Evolutionary conservation across 2,888 invertebrate species (phyloP).

Genomic region (Phalera bucephala): DNA sequence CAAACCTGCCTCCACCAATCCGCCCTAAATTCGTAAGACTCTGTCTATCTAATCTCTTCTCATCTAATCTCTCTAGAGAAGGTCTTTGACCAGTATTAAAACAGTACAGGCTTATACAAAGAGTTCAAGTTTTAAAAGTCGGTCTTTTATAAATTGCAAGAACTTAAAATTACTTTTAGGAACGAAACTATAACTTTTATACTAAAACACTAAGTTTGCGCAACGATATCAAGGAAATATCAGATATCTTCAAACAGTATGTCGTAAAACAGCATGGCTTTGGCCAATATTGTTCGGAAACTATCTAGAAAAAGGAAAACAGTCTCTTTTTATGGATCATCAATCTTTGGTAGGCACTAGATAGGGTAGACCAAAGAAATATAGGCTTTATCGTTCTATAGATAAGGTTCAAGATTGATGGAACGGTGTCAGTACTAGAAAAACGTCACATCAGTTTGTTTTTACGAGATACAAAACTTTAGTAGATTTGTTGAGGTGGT

Average conservation of each 20-base stretch:
- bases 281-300: slow-evolving; percentile 28
- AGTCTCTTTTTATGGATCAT: slow-evolving; percentile 22
- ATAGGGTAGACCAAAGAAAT: slow-evolving; percentile 2
- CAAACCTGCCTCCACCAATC: too few relatives aligned
- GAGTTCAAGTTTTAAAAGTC: too few relatives aligned
- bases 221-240: slow-evolving; percentile 13
- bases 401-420: slow-evolving; percentile 6
- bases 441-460: slow-evolving; percentile 15
- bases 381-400: not conserved
- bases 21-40: too few relatives aligned
- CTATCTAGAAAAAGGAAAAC: slow-evolving; percentile 14
- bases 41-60: too few relatives aligned
- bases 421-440: not conserved
- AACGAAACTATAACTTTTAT: too few relatives aligned
- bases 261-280: slow-evolving; percentile 26
- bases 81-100: too few relatives aligned
- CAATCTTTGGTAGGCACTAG: slow-evolving; percentile 12
- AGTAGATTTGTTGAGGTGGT: not conserved
- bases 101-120: too few relatives aligned
- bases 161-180: not conserved
- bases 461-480: slow-evolving; percentile 6
- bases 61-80: too few relatives aligned
- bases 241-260: slow-evolving; percentile 15
- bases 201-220: slow-evolving; percentile 4
- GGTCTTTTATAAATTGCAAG: not conserved